Conservation (phyloP, 2,888 invertebrate species). For the Calameuta filiformis region DNA sequence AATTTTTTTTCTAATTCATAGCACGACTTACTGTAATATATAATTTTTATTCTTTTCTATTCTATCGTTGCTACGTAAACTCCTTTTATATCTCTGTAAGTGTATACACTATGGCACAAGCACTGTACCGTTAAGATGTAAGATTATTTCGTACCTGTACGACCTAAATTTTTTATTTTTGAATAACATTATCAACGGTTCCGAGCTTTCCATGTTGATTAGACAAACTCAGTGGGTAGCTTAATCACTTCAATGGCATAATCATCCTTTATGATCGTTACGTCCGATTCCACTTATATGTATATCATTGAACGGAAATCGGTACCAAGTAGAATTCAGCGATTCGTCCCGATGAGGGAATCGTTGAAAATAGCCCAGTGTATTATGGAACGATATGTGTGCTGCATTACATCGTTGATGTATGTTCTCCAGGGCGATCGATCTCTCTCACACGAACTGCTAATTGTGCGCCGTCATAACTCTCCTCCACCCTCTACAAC, state of each 20-base stretch:
- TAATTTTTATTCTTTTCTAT: not conserved
- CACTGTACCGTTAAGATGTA: not conserved
- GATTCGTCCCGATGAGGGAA: conserved; percentile 18
- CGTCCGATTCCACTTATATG: not conserved
- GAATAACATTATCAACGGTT: not conserved
- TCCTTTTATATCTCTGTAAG: not conserved
- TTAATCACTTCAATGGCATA: not conserved
- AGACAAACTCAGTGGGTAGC: not conserved
- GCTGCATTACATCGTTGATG: conserved; percentile 61
- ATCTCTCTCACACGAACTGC: conserved; percentile 66
- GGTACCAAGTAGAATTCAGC: not conserved
- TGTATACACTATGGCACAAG: not conserved
- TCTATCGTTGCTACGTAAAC: not conserved
- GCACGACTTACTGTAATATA: not conserved
- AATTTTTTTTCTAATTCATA: not conserved
- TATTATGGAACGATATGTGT: conserved; percentile 50
- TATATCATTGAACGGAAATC: not conserved
- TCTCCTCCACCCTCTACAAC: conserved; percentile 52
- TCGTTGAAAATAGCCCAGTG: conserved; percentile 47
- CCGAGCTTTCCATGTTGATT: not conserved
- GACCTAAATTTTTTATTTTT: not conserved
- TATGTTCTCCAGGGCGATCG: conserved; percentile 64
- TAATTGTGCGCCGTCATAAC: conserved; percentile 66
- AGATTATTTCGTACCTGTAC: not conserved
- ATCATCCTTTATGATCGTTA: not conserved